A percentile compares a stretch with the other conserved stretches of the same genome.
Conservation (phyloP, 2,888 invertebrate species). For the Xanthorhoe spadicearia region DNA sequence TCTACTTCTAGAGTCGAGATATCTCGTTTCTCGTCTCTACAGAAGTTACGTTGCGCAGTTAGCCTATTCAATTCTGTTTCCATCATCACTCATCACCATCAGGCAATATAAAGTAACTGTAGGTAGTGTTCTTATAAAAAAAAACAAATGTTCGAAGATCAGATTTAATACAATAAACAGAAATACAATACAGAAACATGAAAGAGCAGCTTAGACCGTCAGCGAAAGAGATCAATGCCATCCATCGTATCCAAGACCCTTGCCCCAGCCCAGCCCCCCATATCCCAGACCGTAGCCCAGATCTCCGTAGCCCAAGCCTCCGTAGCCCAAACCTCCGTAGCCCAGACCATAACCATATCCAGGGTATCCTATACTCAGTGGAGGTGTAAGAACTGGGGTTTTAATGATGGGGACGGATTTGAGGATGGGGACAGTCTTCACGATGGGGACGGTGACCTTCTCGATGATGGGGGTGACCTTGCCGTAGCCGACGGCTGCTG, state of each 20-base stretch:
- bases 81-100: too few species aligned
- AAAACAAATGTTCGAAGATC: not conserved
- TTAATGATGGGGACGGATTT: constrained; percentile 42
- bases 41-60: too few species aligned
- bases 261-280: constrained; percentile 12
- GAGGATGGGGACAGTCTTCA: constrained; percentile 42
- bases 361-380: constrained; percentile 41
- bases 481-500: constrained; percentile 59
- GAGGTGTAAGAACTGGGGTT: constrained; percentile 48
- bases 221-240: constrained; percentile 38
- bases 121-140: too few species aligned
- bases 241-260: constrained; percentile 33
- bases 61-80: too few species aligned
- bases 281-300: constrained; percentile 8
- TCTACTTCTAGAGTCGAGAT: too few species aligned
- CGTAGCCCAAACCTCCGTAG: constrained; percentile 15
- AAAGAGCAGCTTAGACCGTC: constrained; percentile 24
- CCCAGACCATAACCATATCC: constrained; percentile 20
- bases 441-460: constrained; percentile 37
- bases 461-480: constrained; percentile 53
- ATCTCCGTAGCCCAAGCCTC: constrained; percentile 13
- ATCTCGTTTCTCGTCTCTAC: too few species aligned
- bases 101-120: too few species aligned
- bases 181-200: constrained; percentile 35
- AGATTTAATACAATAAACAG: constrained; percentile 36